Evolutionary conservation across 2,113 vertebrate genomes (phyloP).

Genomic region (Macquaria australasica): DNA sequence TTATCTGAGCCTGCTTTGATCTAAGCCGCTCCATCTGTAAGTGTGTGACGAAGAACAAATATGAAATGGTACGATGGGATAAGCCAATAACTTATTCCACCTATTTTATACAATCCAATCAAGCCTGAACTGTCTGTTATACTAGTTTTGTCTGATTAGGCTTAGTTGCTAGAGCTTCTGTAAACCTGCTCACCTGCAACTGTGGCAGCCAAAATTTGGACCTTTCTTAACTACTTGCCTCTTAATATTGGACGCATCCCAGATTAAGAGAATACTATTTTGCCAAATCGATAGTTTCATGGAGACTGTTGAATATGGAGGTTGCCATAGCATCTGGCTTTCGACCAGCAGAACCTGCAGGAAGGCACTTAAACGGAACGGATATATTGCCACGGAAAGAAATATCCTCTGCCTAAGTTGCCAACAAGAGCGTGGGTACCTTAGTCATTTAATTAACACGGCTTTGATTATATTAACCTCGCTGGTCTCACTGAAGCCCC

Average conservation of each 20-base stretch:
- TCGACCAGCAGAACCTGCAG: neutral
- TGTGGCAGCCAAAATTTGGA: neutral
- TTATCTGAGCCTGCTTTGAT: slow-evolving; percentile 56
- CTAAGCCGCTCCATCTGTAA: slow-evolving; percentile 4
- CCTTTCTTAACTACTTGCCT: slow-evolving; percentile 10
- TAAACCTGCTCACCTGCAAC: slow-evolving; percentile 10
- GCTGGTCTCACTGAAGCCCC: slow-evolving; percentile 37
- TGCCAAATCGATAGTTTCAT: neutral
- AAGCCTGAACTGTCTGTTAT: slow-evolving; percentile 7
- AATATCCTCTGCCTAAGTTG: slow-evolving; percentile 19
- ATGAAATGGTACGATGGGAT: slow-evolving; percentile 4
- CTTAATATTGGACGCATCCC: neutral
- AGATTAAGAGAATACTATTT: slow-evolving; percentile 3
- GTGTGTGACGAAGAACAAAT: slow-evolving; percentile 20
- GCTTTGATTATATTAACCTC: slow-evolving; percentile 66
- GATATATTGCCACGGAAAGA: neutral
- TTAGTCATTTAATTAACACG: slow-evolving; percentile 63
- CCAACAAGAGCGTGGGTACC: slow-evolving; percentile 35
- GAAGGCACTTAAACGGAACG: neutral
- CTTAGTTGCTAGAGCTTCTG: slow-evolving; percentile 20
- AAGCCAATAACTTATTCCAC: slow-evolving; percentile 25
- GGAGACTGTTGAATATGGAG: neutral
- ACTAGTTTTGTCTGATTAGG: slow-evolving; percentile 5
- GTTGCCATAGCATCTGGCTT: neutral
- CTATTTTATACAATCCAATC: slow-evolving; percentile 23